Base-by-base conservation (phyloP, 2,797 vertebrate species). In the Sebastes diploproa region DNA sequence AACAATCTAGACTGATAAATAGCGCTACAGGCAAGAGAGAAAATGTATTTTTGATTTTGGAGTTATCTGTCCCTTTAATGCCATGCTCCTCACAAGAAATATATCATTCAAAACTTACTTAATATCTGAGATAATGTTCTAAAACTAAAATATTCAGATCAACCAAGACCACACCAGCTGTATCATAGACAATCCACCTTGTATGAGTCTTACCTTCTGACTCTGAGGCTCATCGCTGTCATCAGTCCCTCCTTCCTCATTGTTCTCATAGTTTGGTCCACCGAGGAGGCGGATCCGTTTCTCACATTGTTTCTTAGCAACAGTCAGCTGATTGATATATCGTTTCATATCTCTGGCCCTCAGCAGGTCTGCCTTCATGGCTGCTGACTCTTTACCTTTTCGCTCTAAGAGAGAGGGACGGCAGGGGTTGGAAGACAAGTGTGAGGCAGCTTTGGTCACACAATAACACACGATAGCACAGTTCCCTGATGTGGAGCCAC, bases 291-390 rank as follows among this genome's bases (percentile, higher is more conserved):
- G 95, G 82, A 99, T 98, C 69, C 98, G 95, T 90, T 99, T 99
- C 94, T 99, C 98, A 25, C 98, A 98, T 65, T 99, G 98, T 91
- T 99, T 99, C 96, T 99, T 99, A 27, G 98, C 98, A 85, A 99
- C 98, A 0, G 98, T 98, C 86, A 99, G 96, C 86, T 99, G 98
- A 92, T 99, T 99, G 92, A 99, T 99, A 50, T 99, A 99, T 74
- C 98, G 96, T 87, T 99, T 99, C 97, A 98, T 98, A 77, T 99
- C 98, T 80, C 98, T 95, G 85, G 98, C 97, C 79, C 98, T 96
- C 85, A 99, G 96, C 63, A 99, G 93, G 86, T 99, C 98, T 14
- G 97, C 98, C 91, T 99, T 99, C 97, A 99, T 98, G 36, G 98
- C 98, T 0, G 98, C 97, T 0, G 96, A 96, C 92, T 99, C 98